Conservation (phyloP, 2,113 vertebrate genomes). For the Aythya baeri region DNA sequence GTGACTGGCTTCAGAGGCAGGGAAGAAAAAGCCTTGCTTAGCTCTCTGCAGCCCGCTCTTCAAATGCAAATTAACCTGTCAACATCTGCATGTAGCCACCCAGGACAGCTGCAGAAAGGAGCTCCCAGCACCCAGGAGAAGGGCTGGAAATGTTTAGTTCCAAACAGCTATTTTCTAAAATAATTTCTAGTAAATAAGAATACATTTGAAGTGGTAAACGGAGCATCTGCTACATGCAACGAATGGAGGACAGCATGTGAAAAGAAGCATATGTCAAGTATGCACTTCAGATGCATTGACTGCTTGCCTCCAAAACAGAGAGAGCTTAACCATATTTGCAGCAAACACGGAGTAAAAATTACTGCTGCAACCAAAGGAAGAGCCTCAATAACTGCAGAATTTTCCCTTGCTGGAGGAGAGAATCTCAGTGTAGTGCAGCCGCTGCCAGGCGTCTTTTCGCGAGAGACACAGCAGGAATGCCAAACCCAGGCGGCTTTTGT, state of each 20-base stretch:
- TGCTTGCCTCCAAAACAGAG: conserved; percentile 58
- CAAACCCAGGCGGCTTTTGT: neutral
- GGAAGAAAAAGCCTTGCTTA: conserved; percentile 61
- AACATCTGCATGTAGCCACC: conserved; percentile 60
- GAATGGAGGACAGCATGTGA: conserved; percentile 23
- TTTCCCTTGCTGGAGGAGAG: neutral
- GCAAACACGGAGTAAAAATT: conserved; percentile 34
- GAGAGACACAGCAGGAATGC: neutral
- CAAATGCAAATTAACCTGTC: conserved; percentile 72
- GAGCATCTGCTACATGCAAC: conserved; percentile 62
- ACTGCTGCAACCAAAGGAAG: neutral
- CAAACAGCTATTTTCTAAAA: conserved; percentile 58
- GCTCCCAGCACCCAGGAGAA: conserved; percentile 11
- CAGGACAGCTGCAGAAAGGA: conserved; percentile 52
- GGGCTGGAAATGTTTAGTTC: conserved; percentile 52
- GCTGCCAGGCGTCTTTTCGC: neutral
- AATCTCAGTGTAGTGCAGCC: neutral
- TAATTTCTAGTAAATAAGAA: conserved; percentile 71
- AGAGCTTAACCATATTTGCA: conserved; percentile 64
- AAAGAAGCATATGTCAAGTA: conserved; percentile 32
- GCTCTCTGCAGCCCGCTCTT: conserved; percentile 60
- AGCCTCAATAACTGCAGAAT: neutral
- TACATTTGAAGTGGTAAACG: conserved; percentile 43
- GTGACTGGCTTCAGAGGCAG: conserved; percentile 38
- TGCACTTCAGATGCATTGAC: conserved; percentile 67